Conservation (phyloP, 2,888 invertebrate species). For the Hemaris fuciformis region DNA sequence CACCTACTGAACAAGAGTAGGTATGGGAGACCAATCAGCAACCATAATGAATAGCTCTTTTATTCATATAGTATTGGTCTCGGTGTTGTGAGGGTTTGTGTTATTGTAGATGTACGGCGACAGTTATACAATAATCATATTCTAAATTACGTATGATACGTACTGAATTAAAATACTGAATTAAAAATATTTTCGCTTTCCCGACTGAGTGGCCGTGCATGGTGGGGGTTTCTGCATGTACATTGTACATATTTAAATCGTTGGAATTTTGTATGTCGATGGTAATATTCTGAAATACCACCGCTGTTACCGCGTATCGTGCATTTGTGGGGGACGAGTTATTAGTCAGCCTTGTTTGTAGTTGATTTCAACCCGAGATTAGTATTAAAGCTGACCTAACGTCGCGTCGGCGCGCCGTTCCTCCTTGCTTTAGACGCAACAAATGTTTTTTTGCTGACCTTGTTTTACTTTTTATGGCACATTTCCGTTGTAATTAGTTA, state of each 20-base stretch:
- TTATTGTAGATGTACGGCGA: too few species aligned
- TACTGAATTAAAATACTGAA: not conserved
- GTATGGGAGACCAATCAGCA: too few species aligned
- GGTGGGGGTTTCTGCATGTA: not conserved
- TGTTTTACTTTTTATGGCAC: slow-evolving; percentile 24
- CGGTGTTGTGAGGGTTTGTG: too few species aligned
- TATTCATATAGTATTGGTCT: too few species aligned
- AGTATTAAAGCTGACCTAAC: not conserved
- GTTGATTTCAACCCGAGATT: slow-evolving; percentile 9
- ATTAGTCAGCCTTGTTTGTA: slow-evolving; percentile 11
- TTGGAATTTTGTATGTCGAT: not conserved
- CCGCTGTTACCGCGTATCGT: too few species aligned
- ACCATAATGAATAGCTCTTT: too few species aligned
- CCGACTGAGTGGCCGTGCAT: not conserved
- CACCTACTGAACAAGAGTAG: too few species aligned
- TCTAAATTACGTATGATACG: too few species aligned
- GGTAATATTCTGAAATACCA: not conserved
- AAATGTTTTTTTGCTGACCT: slow-evolving; percentile 9
- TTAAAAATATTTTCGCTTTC: not conserved
- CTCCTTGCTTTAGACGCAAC: not conserved
- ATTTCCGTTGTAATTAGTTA: not conserved
- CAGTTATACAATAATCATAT: too few species aligned
- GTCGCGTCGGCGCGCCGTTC: not conserved
- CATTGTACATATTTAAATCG: not conserved
- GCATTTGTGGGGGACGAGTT: not conserved